Percentiles rank a stretch among this genome's conserved stretches.
Conservation (phyloP, 2,888 invertebrate genomes). For the Drosophila kokeensis region DNA sequence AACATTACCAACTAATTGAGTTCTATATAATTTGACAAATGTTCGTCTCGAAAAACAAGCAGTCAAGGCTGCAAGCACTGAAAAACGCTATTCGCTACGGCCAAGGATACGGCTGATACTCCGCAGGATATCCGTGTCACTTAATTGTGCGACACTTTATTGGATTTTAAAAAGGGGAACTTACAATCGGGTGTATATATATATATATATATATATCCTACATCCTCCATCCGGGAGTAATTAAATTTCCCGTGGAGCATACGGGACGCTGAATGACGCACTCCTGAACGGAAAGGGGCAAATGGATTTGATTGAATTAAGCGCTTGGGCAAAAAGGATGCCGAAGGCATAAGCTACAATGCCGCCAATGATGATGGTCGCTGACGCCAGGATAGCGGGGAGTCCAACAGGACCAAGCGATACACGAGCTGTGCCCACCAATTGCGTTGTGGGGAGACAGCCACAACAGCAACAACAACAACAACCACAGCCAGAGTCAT, state of each 20-base stretch:
- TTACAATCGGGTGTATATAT: conserved; percentile 28
- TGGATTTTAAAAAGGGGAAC: conserved; percentile 80
- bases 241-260: conserved; percentile 78
- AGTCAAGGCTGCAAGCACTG: conserved; percentile 4
- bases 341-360: conserved; percentile 26
- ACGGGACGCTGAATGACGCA: conserved; percentile 58
- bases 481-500: not conserved
- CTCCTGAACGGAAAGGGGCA: conserved; percentile 37
- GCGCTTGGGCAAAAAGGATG: conserved; percentile 46
- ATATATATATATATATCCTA: conserved; percentile 8
- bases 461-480: not conserved
- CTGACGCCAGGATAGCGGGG: conserved; percentile 61
- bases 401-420: conserved; percentile 53
- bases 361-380: conserved; percentile 47
- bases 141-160: conserved; percentile 81
- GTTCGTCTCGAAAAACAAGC: conserved; percentile 34
- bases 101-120: conserved; percentile 30
- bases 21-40: conserved; percentile 51
- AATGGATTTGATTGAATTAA: conserved; percentile 80
- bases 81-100: conserved; percentile 6
- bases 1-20: conserved; percentile 63
- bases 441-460: conserved; percentile 54
- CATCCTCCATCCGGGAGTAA: conserved; percentile 55
- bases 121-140: conserved; percentile 76
- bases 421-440: conserved; percentile 41